Conservation (phyloP, 2,113 vertebrate species). For the Gadus chalcogrammus region DNA sequence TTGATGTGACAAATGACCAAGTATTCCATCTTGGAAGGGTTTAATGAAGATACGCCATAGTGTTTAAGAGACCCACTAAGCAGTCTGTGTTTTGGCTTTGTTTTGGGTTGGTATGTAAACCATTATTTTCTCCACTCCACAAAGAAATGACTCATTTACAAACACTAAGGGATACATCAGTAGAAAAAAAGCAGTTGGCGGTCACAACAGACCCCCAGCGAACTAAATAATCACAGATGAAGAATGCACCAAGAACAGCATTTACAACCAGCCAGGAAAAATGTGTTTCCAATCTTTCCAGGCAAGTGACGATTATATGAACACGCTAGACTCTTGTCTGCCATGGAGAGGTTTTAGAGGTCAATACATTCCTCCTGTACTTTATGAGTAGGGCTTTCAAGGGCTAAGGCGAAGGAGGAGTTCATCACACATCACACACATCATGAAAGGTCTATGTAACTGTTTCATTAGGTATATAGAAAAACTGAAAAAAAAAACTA, state of each 20-base stretch:
- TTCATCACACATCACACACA: no score
- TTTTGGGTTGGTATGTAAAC: constrained; percentile 61
- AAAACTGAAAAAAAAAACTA: not conserved
- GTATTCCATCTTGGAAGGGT: constrained; percentile 73
- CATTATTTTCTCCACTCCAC: constrained; percentile 62
- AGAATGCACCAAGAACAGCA: constrained; percentile 72
- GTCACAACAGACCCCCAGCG: constrained; percentile 75
- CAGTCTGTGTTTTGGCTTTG: constrained; percentile 66
- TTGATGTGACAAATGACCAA: constrained; percentile 56
- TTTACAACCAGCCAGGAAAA: constrained; percentile 72
- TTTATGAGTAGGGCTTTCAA: constrained; percentile 47
- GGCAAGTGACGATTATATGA: constrained; percentile 70
- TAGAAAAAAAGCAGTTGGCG: constrained; percentile 63
- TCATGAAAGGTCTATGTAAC: no score
- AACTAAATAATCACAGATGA: constrained; percentile 77
- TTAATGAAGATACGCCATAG: constrained; percentile 69
- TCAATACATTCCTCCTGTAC: constrained; percentile 38
- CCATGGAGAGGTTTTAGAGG: constrained; percentile 56
- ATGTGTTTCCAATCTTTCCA: constrained; percentile 74
- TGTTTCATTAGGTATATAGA: not conserved
- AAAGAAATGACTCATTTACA: constrained; percentile 65
- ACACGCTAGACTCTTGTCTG: constrained; percentile 65
- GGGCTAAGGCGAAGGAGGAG: not conserved
- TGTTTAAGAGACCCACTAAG: constrained; percentile 68
- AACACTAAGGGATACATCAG: constrained; percentile 60